Base-by-base conservation (phyloP, 2,888 invertebrate genomes). In the Nephrotoma guestfalica region DNA sequence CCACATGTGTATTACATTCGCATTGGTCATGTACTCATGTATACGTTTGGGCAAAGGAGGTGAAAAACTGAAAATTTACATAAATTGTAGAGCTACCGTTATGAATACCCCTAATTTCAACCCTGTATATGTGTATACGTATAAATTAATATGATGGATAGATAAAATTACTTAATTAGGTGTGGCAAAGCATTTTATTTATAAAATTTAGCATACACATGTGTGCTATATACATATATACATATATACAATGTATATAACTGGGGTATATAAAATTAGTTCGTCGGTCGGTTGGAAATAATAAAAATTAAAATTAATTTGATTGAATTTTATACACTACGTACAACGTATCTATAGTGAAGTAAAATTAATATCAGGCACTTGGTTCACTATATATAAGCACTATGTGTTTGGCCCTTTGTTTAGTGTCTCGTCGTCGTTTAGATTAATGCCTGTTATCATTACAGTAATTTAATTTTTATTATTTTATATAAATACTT, bases 141-240 rank as follows among this genome's bases (percentile, higher is more conserved):
- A 71, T 71, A 71, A 71, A 30, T 71, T 71, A 71, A 30, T 71
- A 71, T 71, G 71, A 84, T 84, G 84, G 84, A 41, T 41, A 42
- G 41, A 84, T 84, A 84, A 84, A 84, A 84, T 84, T 84, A 84
- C 84, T 84, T 84, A 84, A 84, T 84, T 84, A 84, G 84, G 84
- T 42, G 84, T 42, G 84, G 84, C 84, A 15, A 84, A 84, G 42
- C 41, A 41, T 84, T 84, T 84, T 84, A 84, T 84, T 84, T 84
- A 84, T 40, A 84, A 84, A 41, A 84, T 84, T 41, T 84, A 84
- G 30, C 71, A 71, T 71, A 71, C 2, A 71, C 30, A 4, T 71
- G 51, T 71, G 11, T 30, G 9, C n/a, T 18, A 6, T 57, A 57
- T 57, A 42, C 6, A 42, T 42, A 42, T 42, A 42, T 42, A 42